Conservation (phyloP, 1,140 invertebrate species). For the Drosophila prosaltans region DNA sequence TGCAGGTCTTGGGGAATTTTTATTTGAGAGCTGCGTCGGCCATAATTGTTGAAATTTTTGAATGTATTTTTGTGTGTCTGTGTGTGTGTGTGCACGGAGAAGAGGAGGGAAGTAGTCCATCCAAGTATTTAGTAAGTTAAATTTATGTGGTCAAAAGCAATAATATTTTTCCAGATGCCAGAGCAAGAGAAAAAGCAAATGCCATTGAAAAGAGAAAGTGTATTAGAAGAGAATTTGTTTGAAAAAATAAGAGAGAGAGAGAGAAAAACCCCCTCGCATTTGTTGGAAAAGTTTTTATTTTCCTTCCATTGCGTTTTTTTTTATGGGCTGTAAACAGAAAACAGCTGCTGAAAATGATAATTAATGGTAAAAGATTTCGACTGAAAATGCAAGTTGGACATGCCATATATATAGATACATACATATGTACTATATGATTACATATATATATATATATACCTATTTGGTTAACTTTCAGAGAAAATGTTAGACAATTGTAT, state of each 20-base stretch:
- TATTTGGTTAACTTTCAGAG: no score
- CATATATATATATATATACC: no score
- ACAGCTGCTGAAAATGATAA: slow-evolving; percentile 57
- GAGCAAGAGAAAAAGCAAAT: not conserved
- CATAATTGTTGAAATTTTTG: slow-evolving; percentile 77
- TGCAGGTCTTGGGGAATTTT: slow-evolving; percentile 41
- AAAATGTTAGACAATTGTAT: no score
- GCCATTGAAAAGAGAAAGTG: slow-evolving; percentile 4
- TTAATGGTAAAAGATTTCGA: not conserved
- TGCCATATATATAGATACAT: no score
- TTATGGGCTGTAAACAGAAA: slow-evolving; percentile 65
- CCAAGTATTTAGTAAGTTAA: slow-evolving; percentile 29
- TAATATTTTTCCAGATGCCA: slow-evolving; percentile 40
- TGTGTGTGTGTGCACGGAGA: slow-evolving; percentile 15
- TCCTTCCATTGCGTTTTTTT: not conserved
- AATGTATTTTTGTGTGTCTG: slow-evolving; percentile 42
- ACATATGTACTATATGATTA: no score
- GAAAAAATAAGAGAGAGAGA: slow-evolving; percentile 4
- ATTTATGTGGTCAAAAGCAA: slow-evolving; percentile 51
- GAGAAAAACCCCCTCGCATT: not conserved
- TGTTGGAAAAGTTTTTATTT: slow-evolving; percentile 15
- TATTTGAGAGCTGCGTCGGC: slow-evolving; percentile 71
- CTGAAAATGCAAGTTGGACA: slow-evolving; percentile 20
- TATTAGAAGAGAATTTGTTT: slow-evolving; percentile 2
- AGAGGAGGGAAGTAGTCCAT: slow-evolving; percentile 20